Evolutionary conservation across 2,888 invertebrate species (phyloP).

Genomic region (Protophormia terraenovae): DNA sequence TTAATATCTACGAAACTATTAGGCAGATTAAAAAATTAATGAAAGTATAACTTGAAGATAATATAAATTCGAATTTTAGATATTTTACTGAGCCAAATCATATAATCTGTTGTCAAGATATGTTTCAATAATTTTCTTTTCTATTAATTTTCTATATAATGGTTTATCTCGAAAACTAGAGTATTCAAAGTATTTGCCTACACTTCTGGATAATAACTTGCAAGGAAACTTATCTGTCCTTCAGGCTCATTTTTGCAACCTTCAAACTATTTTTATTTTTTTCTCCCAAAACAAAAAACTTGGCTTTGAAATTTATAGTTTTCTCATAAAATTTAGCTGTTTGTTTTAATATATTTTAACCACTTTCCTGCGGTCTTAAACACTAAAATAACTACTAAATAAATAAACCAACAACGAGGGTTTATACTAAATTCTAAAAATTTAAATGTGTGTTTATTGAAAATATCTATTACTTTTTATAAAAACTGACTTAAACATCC

Average conservation of each 20-base stretch:
- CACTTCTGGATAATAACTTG: no score
- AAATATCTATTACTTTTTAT: neutral
- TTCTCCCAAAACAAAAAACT: neutral
- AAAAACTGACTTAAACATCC: neutral
- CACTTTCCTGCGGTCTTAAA: neutral
- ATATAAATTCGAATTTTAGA: no score
- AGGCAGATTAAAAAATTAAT: no score
- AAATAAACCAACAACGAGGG: neutral
- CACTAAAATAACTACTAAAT: neutral
- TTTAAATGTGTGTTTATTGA: neutral
- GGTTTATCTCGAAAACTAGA: no score
- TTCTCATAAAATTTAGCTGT: neutral
- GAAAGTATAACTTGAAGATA: no score
- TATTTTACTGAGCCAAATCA: no score
- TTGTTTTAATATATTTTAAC: neutral
- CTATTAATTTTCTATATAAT: no score
- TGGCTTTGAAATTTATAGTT: neutral
- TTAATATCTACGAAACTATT: no score
- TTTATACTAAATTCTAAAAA: neutral
- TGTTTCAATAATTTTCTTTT: no score
- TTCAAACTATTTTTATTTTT: neutral
- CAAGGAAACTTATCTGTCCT: no score
- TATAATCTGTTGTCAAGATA: no score
- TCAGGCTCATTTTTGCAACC: neutral
- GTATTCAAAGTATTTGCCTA: no score